Base-by-base conservation (phyloP, 2,113 vertebrate species). In the Lanius collurio region DNA sequence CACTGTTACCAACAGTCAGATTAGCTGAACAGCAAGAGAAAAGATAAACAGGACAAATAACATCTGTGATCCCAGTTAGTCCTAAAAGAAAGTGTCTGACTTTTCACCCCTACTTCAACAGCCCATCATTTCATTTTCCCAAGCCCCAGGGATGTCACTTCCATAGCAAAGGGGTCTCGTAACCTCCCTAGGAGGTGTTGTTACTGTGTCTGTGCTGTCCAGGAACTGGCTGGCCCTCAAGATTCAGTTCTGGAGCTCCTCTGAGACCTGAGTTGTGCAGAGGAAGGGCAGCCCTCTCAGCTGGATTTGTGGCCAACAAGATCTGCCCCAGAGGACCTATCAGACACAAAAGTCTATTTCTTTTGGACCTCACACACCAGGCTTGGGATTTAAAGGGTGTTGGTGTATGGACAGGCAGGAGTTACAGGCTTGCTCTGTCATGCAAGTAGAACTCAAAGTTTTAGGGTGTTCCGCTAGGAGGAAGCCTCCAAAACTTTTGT, bases 21-120 rank as follows among this genome's bases (percentile, higher is more conserved):
- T 81, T 60, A 89, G 30, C 33, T 70, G 47, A 91, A 87, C 15
- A 63, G 30, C 27, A 82, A 70, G 13, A 81, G 31, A 81, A 91
- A 71, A 79, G 39, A 75, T 15, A 67, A 87, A 57, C 0, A 2
- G 42, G 26, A 84, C 15, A 78, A 87, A 52, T 28, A 84, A 62
- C 33, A 47, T 47, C 26, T 62, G 44, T 41, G 64, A 56, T 19
- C 16, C 19, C 22, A 42, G 21, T 42, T 67, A 52, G 11, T 39
- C 35, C 26, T 71, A 30, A 67, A 79, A 74, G 5, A 9, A 64
- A 65, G 4, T 7, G 9, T 69, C 35, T 83, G 27, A 49, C 41
- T 53, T 73, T 81, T 57, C 20, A 28, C 1, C 5, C 15, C 16
- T 10, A 46, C 13, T 41, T 86, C 46, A 74, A 60, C 15, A 81